Evolutionary conservation across 2,113 vertebrate genomes (phyloP).

Genomic region (Odocoileus hemionus): DNA sequence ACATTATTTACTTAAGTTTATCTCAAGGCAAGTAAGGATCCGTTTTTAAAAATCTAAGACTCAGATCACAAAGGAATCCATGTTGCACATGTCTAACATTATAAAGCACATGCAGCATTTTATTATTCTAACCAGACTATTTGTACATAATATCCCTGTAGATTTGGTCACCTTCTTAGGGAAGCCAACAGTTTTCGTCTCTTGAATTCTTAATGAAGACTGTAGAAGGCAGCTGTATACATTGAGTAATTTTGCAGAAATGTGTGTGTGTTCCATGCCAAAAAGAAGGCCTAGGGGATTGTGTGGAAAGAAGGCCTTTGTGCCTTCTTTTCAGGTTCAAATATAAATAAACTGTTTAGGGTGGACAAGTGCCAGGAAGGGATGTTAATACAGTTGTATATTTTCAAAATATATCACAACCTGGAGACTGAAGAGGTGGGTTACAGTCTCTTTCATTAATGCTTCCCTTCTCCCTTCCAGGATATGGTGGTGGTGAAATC

Average conservation of each 20-base stretch:
- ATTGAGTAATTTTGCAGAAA: constrained; percentile 45
- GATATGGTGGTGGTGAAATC: background rate
- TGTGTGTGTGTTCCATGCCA: constrained; percentile 16
- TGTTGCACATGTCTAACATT: constrained; percentile 63
- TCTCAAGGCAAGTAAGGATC: constrained; percentile 80
- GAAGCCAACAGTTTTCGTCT: constrained; percentile 52
- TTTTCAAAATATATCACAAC: constrained; percentile 33
- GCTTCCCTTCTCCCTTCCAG: background rate
- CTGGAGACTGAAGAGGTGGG: background rate
- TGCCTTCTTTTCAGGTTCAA: constrained; percentile 48
- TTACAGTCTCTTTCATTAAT: background rate
- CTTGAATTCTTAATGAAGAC: constrained; percentile 47
- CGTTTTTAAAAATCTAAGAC: constrained; percentile 72
- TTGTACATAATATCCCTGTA: constrained; percentile 71
- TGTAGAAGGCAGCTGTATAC: constrained; percentile 21
- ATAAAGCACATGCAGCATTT: constrained; percentile 59
- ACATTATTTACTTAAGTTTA: constrained; percentile 88
- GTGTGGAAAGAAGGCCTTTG: constrained; percentile 29
- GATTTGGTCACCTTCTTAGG: constrained; percentile 55
- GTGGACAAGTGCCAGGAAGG: constrained; percentile 34
- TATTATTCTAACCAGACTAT: constrained; percentile 73
- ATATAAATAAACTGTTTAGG: constrained; percentile 43
- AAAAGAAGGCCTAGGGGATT: background rate
- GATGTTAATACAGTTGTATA: constrained; percentile 32
- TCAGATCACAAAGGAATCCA: constrained; percentile 73